Base-by-base conservation (phyloP, 2,113 vertebrate species). In the Geococcyx californianus region DNA sequence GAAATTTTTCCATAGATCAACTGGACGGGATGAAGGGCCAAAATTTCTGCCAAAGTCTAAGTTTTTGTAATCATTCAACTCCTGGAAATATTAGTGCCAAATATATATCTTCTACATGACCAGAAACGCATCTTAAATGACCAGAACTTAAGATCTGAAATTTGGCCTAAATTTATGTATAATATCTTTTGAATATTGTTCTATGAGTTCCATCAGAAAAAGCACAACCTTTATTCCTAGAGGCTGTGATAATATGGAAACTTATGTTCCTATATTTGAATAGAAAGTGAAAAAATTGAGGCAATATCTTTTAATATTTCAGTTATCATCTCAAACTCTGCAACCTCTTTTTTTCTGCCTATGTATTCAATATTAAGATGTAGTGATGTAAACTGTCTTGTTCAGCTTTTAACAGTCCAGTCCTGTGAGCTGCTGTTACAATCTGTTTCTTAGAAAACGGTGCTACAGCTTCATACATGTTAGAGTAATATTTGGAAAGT, bases 1-100 rank as follows among this genome's bases (percentile, higher is more conserved):
- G 78, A 95, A 94, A 83, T 74, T n/a, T 95, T 94, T 83, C 86
- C 73, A 49, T 16, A 29, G 82, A 79, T 90, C 94, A 91, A 13
- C 40, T 55, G 64, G 45, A 78, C 60, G 72, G 56, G 66, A 84
- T 83, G 36, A 38, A 93, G 25, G 24, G 58, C 72, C 68, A 58
- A 73, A 87, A 52, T 42, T 82, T 74, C 69, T 93, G 86, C 89
- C 87, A 76, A 76, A 85, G n/a, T 45, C 54, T 58, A 36, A 73
- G 18, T 92, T 84, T 75, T 72, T 89, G 66, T 78, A 73, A 51
- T 92, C 40, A 33, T 87, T 45, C 18, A 40, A 1, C 31, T 84
- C 47, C 63, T 42, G 62, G 84, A 90, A 92, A 78, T 0, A 11
- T 51, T 38, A 42, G 20, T 54, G 15, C 47, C 79, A 91, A 54